Evolutionary conservation across 1,140 invertebrate species (phyloP), one percentile per base, ranked within the genome.

Genomic region (Heliconius himera): DNA sequence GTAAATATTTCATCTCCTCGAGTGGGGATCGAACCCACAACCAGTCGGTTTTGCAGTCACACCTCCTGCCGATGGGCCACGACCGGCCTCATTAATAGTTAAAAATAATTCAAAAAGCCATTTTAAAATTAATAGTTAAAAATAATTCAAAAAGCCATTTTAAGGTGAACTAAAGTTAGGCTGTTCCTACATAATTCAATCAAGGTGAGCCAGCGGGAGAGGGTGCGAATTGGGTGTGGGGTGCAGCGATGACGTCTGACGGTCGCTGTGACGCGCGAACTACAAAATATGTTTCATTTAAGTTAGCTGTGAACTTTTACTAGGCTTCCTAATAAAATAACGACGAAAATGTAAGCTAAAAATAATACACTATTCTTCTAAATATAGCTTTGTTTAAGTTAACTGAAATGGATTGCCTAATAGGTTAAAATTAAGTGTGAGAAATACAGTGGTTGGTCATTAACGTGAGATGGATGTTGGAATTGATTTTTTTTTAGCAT

Each of bases 211-310:
- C 11, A 74, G 33, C 33, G 33, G 33, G 29, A 71, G 66, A 74
- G 79, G 79, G 70, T 83, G 82, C 46, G 49, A 81, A 81, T 73
- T 56, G 74, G 79, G 71, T 80, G 80, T 77, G 75, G 77, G 77
- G 75, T 74, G 56, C 16, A 33, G 41, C 20, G 5, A 46, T 79
- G 77, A 83, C 80, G 82, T 83, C 80, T 36, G 73, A 41, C 46
- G 51, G 51, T n/a, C 29, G 18, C n/a, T 60, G 73, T 83, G 82
- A 83, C 80, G 80, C 70, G 76, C 78, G 76, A 71, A 71, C 70
- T 20, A 71, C 60, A 26, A 66, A 66, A 66, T 66, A 66, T 66
- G 22, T 66, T 56, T 66, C 60, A 66, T 66, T 56, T 66, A 11
- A 26, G n/a, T n/a, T 26, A 66, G 11, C 60, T 66, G n/a, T n/a